These are phyloP conservation scores for Isotomurus palustris DNA, from an alignment of 2,888 invertebrate genomes.

Conservation along the genomic window DNA sequence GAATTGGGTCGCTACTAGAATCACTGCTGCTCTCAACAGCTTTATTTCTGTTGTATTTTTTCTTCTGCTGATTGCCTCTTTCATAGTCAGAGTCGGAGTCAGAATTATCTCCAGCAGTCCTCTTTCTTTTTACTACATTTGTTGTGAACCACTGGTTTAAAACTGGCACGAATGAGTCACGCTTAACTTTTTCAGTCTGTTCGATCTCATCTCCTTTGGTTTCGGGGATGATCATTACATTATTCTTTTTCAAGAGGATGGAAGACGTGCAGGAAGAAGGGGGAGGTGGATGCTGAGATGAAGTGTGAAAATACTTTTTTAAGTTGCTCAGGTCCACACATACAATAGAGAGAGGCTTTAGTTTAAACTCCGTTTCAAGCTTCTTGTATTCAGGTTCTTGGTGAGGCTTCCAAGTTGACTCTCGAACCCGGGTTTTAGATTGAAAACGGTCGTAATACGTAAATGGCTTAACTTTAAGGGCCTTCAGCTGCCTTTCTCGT, in stretches of 20 bases:
- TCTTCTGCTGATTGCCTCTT: not conserved
- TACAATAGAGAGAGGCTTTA: constrained; percentile 17
- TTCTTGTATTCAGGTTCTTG: constrained; percentile 10
- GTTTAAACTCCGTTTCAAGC: constrained; percentile 15
- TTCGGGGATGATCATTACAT: not conserved
- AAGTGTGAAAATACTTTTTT: constrained; percentile 16
- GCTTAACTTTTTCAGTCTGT: constrained; percentile 22
- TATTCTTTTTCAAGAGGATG: constrained; percentile 7
- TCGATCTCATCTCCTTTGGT: constrained; percentile 9
- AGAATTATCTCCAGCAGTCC: not conserved
- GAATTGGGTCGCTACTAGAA: constrained; percentile 13
- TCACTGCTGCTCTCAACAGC: constrained; percentile 12
- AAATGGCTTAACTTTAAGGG: constrained; percentile 14
- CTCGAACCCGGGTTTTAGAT: not conserved
- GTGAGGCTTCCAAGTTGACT: constrained; percentile 19
- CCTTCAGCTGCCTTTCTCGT: not conserved
- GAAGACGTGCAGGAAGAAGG: constrained; percentile 16
- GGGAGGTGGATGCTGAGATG: not conserved
- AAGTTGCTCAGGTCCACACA: constrained; percentile 27
- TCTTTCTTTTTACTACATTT: constrained; percentile 4
- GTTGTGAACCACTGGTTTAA: constrained; percentile 10
- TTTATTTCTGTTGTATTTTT: constrained; percentile 4
- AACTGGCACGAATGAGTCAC: constrained; percentile 9
- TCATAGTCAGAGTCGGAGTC: constrained; percentile 4
- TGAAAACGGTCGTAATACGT: constrained; percentile 8